Conservation (phyloP, 2,797 vertebrate species). For the Protosalanx chinensis region DNA sequence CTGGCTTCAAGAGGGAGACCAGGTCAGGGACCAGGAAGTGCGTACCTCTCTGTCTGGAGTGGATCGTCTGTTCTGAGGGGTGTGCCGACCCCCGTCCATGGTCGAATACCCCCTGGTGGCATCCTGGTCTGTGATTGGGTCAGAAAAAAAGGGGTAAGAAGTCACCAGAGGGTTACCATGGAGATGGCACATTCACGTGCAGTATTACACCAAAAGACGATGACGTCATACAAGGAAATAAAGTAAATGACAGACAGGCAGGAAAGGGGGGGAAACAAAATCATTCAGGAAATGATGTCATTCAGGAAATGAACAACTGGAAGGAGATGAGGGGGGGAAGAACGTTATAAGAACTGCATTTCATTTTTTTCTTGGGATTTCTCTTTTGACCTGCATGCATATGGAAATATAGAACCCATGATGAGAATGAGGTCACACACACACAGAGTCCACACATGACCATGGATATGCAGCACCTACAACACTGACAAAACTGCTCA, state of each 20-base stretch:
- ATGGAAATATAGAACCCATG: not conserved
- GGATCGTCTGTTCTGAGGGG: conserved; percentile 83
- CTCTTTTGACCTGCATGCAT: not conserved
- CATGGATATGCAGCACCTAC: not conserved
- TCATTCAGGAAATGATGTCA: not conserved
- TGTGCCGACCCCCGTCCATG: conserved; percentile 70
- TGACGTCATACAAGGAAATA: conserved; percentile 40
- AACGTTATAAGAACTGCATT: not conserved
- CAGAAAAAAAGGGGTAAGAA: conserved; percentile 41
- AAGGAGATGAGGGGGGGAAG: conserved; percentile 14
- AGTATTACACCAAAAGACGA: conserved; percentile 14
- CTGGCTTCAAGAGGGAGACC: too few relatives aligned
- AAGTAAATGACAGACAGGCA: conserved; percentile 53
- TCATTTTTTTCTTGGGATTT: not conserved
- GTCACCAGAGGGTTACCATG: conserved; percentile 26
- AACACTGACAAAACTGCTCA: conserved; percentile 9
- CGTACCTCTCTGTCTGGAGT: conserved; percentile 91
- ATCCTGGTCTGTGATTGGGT: conserved; percentile 81
- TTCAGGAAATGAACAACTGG: not conserved
- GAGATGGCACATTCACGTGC: conserved; percentile 19
- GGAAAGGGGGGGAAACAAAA: conserved; percentile 21
- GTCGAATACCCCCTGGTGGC: conserved; percentile 83
- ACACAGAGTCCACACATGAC: not conserved
- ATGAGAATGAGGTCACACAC: not conserved
- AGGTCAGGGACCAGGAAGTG: not conserved